Evolutionary conservation across 2,888 invertebrate genomes (phyloP), one percentile per base, ranked within the genome.

Genomic region (Osmoderma eremita): DNA sequence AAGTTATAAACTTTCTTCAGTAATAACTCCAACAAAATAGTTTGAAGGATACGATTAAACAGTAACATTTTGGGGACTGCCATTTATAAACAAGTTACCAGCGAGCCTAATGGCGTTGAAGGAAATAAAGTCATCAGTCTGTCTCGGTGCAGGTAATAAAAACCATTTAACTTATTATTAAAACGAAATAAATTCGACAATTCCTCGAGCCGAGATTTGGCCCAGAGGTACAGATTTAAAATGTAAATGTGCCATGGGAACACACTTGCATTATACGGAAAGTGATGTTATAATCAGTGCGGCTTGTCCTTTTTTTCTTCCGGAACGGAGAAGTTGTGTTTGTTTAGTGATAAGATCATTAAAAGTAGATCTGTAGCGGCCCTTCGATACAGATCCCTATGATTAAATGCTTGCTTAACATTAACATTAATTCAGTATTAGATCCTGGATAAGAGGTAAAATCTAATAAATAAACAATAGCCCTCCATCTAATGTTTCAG

Each of bases 121-220:
- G 20, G 67, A 45, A 58, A 67, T 67, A 53, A 62, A 67, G 67
- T 67, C 67, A 63, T 67, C 67, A 67, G 48, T 38, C 38, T 30
- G 30, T 45, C 54, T 48, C 42, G 54, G 53, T 45, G 48, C 67
- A 62, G 67, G 67, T 63, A 63, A 67, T 65, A 49, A 38, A 53
- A 56, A 58, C 48, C 67, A 54, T 67, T 67, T 67, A 67, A 67
- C 67, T 62, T 67, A 63, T 67, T 67, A 67, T 67, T 67, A 67
- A 67, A 67, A 63, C 41, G 67, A 63, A 63, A 67, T 67, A 67
- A 67, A 67, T 67, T 54, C 53, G 63, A 42, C 67, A 36, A 53
- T 42, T 61, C n/a, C 42, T 22, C 18, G 39, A 36, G 24, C 56
- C 17, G 65, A 50, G 41, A 39, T 58, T 41, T 49, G 42, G 65